These are phyloP conservation scores for Spilogale gracilis DNA, from an alignment of 2,113 vertebrate genomes.

Conservation along the genomic window DNA sequence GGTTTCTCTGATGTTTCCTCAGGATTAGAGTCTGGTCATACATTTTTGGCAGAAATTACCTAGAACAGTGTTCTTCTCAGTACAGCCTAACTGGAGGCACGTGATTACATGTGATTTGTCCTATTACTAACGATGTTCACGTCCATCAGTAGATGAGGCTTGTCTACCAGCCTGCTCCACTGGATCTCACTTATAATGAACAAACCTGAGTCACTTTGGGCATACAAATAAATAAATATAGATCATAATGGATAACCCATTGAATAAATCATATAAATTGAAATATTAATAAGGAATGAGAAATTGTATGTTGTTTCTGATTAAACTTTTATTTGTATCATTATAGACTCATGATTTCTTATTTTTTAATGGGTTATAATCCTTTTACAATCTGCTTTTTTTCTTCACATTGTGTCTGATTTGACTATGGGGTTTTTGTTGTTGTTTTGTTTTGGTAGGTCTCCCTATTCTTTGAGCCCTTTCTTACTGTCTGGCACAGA, in stretches of 20 bases:
- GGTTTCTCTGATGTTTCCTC: background rate
- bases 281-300: conserved; percentile 18
- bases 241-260: background rate
- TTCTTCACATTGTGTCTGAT: background rate
- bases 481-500: conserved; percentile 1
- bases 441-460: background rate
- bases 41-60: background rate
- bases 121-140: background rate
- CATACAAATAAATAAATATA: conserved; percentile 13
- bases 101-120: background rate
- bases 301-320: background rate
- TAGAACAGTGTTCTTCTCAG: background rate
- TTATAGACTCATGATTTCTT: background rate
- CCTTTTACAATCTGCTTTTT: background rate
- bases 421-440: background rate
- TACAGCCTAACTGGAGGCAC: background rate
- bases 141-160: background rate
- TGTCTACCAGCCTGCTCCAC: background rate
- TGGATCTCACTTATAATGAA: background rate
- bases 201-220: background rate
- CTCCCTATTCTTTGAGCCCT: background rate
- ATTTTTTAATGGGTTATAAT: background rate
- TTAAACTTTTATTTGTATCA: background rate
- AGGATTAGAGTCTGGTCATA: background rate
- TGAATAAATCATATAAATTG: conserved; percentile 1